These are phyloP conservation scores for Tetropium fuscum DNA, from an alignment of 2,888 invertebrate genomes.

Conservation along the genomic window DNA sequence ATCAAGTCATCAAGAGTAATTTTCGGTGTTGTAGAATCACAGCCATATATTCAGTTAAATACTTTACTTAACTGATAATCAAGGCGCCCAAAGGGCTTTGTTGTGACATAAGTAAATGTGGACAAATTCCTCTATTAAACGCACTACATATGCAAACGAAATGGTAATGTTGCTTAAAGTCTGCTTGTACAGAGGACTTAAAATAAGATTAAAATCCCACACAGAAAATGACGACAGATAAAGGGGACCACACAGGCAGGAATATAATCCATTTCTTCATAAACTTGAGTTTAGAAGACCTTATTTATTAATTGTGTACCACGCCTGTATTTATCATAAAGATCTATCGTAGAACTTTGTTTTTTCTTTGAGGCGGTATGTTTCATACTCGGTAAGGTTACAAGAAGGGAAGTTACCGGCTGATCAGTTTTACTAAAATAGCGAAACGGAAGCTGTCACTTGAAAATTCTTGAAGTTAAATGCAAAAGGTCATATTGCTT, in stretches of 20 bases:
- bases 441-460: constrained; percentile 48
- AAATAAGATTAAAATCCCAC: constrained; percentile 43
- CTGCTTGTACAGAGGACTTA: constrained; percentile 28
- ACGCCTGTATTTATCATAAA: constrained; percentile 40
- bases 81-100: neutral
- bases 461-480: constrained; percentile 10
- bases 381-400: constrained; percentile 17
- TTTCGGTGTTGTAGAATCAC: too few species aligned
- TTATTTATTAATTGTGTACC: constrained; percentile 45
- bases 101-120: neutral
- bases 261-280: constrained; percentile 36
- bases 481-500: constrained; percentile 2
- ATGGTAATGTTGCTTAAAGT: constrained; percentile 33
- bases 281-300: constrained; percentile 18
- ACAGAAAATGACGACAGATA: constrained; percentile 36
- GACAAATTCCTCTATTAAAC: constrained; percentile 18
- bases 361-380: constrained; percentile 24
- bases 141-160: constrained; percentile 24
- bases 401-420: constrained; percentile 39
- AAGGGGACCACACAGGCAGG: constrained; percentile 43
- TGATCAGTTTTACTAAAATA: constrained; percentile 46
- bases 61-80: neutral
- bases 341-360: constrained; percentile 28
- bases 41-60: neutral
- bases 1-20: too few species aligned